Conservation (phyloP, 2,113 vertebrate species). For the Porphyrio hochstetteri region DNA sequence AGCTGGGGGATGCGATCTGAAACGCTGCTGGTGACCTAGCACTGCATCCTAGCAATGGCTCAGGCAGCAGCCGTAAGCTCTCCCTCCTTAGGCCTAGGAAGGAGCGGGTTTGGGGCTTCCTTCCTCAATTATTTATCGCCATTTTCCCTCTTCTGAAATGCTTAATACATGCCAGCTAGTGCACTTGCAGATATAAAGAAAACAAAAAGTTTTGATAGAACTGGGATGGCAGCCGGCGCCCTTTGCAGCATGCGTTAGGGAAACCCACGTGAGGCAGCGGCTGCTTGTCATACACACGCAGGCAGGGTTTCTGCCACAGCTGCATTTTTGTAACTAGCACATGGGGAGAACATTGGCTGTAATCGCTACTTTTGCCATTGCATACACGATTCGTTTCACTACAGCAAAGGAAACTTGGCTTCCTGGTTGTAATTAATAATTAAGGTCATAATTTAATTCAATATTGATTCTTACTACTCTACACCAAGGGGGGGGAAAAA, state of each 20-base stretch:
- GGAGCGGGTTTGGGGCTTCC: neutral
- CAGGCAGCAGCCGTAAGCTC: neutral
- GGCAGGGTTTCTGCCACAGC: neutral
- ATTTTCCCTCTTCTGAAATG: neutral
- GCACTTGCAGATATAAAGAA: neutral
- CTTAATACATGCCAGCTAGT: neutral
- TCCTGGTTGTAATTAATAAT: slow-evolving; percentile 33
- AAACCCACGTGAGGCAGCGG: neutral
- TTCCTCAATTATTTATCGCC: neutral
- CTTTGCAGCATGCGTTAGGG: too few relatives aligned
- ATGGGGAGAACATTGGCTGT: neutral
- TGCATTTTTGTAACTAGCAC: neutral
- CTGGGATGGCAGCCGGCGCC: neutral
- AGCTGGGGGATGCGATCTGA: neutral
- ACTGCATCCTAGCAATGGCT: neutral
- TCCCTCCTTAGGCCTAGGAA: neutral
- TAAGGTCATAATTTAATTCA: slow-evolving; percentile 34
- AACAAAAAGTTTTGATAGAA: neutral
- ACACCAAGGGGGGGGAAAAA: neutral
- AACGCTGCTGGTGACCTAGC: neutral
- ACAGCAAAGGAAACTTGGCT: neutral
- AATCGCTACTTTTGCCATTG: neutral
- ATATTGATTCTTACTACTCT: slow-evolving; percentile 6
- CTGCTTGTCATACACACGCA: neutral
- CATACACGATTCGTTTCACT: neutral